Evolutionary conservation across 2,113 vertebrate genomes (phyloP).

Genomic region (Equus przewalskii): DNA sequence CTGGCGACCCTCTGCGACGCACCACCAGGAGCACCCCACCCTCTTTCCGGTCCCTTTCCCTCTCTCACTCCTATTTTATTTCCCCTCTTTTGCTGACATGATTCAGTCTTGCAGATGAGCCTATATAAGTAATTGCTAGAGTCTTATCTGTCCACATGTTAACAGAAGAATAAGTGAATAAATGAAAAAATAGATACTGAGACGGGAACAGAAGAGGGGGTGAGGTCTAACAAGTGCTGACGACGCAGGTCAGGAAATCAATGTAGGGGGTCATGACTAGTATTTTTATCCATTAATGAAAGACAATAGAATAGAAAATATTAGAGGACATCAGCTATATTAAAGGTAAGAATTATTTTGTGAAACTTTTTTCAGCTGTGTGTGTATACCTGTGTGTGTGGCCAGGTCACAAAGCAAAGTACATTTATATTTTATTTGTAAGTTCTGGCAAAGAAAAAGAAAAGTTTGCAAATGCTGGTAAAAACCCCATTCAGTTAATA

Average conservation of each 20-base stretch:
- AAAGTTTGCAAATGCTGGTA: not conserved
- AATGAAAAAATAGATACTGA: not conserved
- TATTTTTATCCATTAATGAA: not conserved
- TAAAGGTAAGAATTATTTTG: not conserved
- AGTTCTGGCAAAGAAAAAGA: not conserved
- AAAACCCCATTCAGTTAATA: not conserved
- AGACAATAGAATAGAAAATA: not conserved
- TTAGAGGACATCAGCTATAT: not conserved
- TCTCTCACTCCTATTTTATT: not conserved
- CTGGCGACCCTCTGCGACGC: not conserved
- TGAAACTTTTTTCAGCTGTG: not conserved
- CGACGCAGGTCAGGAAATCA: not conserved
- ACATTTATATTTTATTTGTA: not conserved
- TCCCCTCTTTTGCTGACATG: not conserved
- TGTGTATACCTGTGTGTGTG: no score
- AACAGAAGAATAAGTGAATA: not conserved
- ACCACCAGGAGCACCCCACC: not conserved
- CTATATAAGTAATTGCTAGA: not conserved
- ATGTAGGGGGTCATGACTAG: not conserved
- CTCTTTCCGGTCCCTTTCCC: not conserved
- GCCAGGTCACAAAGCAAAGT: not conserved
- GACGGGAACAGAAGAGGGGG: not conserved
- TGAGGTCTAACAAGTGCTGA: not conserved
- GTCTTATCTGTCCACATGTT: not conserved
- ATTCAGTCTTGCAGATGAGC: not conserved